Conservation (phyloP, 2,888 invertebrate species). For the Mythimna ferrago region DNA sequence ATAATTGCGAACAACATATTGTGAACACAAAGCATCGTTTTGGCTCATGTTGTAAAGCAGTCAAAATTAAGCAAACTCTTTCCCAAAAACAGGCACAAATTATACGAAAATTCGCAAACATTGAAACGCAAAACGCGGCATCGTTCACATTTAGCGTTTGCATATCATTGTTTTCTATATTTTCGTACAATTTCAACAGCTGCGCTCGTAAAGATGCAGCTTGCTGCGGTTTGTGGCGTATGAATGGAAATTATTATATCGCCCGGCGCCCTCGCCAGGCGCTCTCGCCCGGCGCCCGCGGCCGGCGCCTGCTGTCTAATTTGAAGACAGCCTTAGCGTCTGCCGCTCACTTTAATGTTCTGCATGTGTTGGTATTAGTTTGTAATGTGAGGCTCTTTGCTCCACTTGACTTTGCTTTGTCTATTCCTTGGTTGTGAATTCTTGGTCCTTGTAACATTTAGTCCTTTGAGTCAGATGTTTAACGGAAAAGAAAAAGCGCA, state of each 20-base stretch:
- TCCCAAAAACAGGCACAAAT: slow-evolving; percentile 4
- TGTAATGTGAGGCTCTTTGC: slow-evolving; percentile 37
- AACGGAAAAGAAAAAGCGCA: not conserved
- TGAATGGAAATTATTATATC: slow-evolving; percentile 66
- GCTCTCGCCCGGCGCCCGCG: slow-evolving; percentile 26
- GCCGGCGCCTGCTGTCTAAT: slow-evolving; percentile 57
- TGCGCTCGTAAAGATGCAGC: slow-evolving; percentile 67
- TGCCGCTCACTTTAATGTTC: slow-evolving; percentile 51
- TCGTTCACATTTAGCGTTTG: slow-evolving; percentile 42
- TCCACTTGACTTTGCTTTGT: slow-evolving; percentile 19
- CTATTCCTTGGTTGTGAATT: not conserved
- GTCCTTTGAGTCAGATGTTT: not conserved
- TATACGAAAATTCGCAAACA: slow-evolving; percentile 15
- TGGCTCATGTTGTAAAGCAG: not conserved
- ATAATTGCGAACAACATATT: not conserved
- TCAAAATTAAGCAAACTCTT: not conserved
- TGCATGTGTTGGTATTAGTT: slow-evolving; percentile 43
- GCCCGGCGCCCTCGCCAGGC: slow-evolving; percentile 19
- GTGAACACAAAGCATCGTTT: not conserved
- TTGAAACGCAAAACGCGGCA: slow-evolving; percentile 22
- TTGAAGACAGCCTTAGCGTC: slow-evolving; percentile 60
- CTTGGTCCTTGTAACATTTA: not conserved
- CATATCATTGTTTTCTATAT: slow-evolving; percentile 62
- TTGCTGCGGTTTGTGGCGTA: slow-evolving; percentile 56
- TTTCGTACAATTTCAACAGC: slow-evolving; percentile 56